These are phyloP conservation scores for Polypedilum vanderplanki DNA, from an alignment of 1,140 invertebrate species.

Conservation along the genomic window DNA sequence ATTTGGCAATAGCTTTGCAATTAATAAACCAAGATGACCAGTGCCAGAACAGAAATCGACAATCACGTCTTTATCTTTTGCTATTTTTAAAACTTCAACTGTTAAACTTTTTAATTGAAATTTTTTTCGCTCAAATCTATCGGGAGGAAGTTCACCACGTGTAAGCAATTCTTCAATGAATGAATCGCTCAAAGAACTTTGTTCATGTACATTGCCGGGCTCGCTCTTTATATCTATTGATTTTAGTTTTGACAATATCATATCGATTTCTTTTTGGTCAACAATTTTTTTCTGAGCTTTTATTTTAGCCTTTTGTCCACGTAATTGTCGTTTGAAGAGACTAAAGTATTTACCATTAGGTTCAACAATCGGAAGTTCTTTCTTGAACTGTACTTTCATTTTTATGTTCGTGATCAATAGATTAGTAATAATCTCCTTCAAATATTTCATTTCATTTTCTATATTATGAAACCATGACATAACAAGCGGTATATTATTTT, in stretches of 20 bases:
- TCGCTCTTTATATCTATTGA: constrained; percentile 41
- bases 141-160: constrained; percentile 68
- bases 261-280: constrained; percentile 64
- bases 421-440: constrained; percentile 25
- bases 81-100: constrained; percentile 66
- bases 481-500: not conserved
- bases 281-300: constrained; percentile 61
- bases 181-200: constrained; percentile 37
- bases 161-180: constrained; percentile 53
- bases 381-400: constrained; percentile 29
- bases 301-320: constrained; percentile 56
- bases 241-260: constrained; percentile 49
- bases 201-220: constrained; percentile 42
- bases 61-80: constrained; percentile 55
- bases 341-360: constrained; percentile 51
- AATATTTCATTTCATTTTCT: not conserved
- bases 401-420: constrained; percentile 39
- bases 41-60: constrained; percentile 94
- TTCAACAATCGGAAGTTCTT: constrained; percentile 21
- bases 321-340: constrained; percentile 72
- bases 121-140: constrained; percentile 68
- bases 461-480: not conserved
- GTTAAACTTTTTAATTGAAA: constrained; percentile 84
- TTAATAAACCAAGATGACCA: constrained; percentile 82
- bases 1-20: constrained; percentile 71